These are phyloP conservation scores for Dipodomys ordii DNA, from an alignment of 2,113 vertebrate species.

Conservation along the genomic window DNA sequence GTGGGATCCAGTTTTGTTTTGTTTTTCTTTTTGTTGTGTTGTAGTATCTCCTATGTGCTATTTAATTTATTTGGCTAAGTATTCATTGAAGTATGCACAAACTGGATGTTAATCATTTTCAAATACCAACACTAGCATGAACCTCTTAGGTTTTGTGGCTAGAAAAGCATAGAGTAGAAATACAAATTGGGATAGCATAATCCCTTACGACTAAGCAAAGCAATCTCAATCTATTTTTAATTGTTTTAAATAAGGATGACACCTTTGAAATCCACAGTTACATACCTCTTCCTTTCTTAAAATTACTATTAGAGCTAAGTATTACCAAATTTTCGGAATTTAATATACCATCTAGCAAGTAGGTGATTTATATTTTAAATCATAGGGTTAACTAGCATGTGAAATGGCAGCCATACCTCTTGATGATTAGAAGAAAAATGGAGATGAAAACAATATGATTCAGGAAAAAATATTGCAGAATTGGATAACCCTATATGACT, in stretches of 20 bases:
- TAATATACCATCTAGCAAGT: neutral
- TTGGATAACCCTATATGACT: neutral
- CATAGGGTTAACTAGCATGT: neutral
- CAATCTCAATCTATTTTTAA: neutral
- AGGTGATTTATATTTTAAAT: neutral
- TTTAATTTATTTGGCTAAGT: neutral
- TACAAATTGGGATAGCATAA: rapidly evolving
- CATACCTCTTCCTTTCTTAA: neutral
- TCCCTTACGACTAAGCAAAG: neutral
- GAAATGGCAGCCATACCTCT: neutral
- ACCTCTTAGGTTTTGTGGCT: neutral
- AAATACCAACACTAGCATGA: neutral
- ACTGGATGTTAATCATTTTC: neutral
- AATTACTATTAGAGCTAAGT: neutral
- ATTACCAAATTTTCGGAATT: neutral
- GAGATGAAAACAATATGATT: neutral
- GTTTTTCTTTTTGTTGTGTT: too few relatives aligned
- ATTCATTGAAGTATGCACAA: neutral
- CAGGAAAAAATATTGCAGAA: neutral
- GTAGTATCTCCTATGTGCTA: neutral
- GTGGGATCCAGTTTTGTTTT: neutral
- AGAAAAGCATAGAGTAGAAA: neutral
- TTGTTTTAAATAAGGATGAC: neutral
- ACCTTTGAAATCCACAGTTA: neutral
- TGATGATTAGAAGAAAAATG: neutral